Conservation (phyloP, 1,140 invertebrate genomes). For the Apis cerana region DNA sequence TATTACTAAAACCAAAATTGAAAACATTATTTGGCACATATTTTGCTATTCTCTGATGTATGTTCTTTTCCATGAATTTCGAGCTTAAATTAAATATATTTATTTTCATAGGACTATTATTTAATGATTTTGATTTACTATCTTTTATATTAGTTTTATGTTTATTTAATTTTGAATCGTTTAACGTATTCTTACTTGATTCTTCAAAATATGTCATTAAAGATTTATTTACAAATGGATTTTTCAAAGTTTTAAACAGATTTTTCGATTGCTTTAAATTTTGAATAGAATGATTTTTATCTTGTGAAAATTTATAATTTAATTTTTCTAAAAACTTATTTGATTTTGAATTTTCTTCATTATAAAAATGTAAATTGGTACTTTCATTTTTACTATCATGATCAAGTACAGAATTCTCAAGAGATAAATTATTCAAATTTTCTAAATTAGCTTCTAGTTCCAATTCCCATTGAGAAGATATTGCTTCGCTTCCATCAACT, state of each 20-base stretch:
- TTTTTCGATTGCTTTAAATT: slow-evolving; percentile 30
- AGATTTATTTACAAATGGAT: slow-evolving; percentile 5
- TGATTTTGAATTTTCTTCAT: slow-evolving; percentile 4
- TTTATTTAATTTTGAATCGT: slow-evolving; percentile 67
- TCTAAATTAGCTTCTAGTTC: slow-evolving; percentile 75
- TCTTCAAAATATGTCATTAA: slow-evolving; percentile 50
- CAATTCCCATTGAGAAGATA: slow-evolving; percentile 77
- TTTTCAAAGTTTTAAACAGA: slow-evolving; percentile 17
- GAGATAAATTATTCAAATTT: slow-evolving; percentile 71
- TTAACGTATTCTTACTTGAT: slow-evolving; percentile 68
- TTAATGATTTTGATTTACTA: slow-evolving; percentile 71
- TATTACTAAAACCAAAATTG: slow-evolving; percentile 41
- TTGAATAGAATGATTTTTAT: slow-evolving; percentile 17
- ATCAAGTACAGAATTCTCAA: slow-evolving; percentile 47
- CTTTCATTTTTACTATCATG: slow-evolving; percentile 22
- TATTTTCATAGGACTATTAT: slow-evolving; percentile 70
- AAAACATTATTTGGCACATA: slow-evolving; percentile 58
- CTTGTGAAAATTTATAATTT: slow-evolving; percentile 16
- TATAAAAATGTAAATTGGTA: slow-evolving; percentile 34
- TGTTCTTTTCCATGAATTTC: neutral
- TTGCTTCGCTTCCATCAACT: slow-evolving; percentile 77
- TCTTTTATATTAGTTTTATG: slow-evolving; percentile 67
- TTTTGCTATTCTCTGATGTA: slow-evolving; percentile 23
- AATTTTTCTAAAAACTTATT: neutral
- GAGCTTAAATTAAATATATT: slow-evolving; percentile 59